Percentiles rank a stretch among this genome's conserved stretches.
Evolutionary conservation across 1,140 invertebrate genomes (phyloP).

Genomic region (Aphidius gifuensis): DNA sequence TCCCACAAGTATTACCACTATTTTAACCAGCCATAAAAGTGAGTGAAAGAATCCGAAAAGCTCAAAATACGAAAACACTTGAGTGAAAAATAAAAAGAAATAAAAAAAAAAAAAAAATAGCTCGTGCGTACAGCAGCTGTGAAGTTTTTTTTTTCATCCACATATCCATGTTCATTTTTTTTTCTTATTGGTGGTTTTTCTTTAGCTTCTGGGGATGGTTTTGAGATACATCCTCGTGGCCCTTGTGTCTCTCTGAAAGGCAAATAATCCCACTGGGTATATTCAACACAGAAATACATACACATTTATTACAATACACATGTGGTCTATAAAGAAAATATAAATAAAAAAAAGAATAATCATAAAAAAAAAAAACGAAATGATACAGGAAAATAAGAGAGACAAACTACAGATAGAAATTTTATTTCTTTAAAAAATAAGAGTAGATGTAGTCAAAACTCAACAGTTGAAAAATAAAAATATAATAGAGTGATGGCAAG

Average conservation of each 20-base stretch:
- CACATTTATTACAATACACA: too few relatives aligned
- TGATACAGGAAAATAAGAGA: neutral
- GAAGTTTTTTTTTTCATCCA: neutral
- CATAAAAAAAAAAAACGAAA: slow-evolving; percentile 8
- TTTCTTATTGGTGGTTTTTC: slow-evolving; percentile 8
- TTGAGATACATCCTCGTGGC: too few relatives aligned
- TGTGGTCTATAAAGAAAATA: too few relatives aligned
- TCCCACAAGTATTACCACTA: too few relatives aligned
- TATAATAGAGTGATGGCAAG: neutral
- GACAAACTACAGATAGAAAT: neutral
- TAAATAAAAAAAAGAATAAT: neutral
- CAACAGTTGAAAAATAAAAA: too few relatives aligned
- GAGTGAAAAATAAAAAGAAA: slow-evolving; percentile 23
- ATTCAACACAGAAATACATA: neutral
- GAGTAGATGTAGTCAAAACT: too few relatives aligned
- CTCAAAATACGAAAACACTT: slow-evolving; percentile 44
- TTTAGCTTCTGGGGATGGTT: neutral
- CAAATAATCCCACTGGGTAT: slow-evolving; percentile 12
- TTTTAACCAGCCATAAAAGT: too few relatives aligned
- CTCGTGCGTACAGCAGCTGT: slow-evolving; percentile 5
- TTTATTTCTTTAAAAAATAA: neutral
- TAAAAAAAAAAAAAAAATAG: slow-evolving; percentile 7
- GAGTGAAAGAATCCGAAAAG: slow-evolving; percentile 24
- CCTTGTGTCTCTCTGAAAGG: slow-evolving; percentile 10
- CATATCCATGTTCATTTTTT: neutral